A percentile compares a stretch with the other conserved stretches of the same genome.
phyloP scores from a whole-genome alignment of 2,113 vertebrate genomes.

The Rissa tridactyla region DNA sequence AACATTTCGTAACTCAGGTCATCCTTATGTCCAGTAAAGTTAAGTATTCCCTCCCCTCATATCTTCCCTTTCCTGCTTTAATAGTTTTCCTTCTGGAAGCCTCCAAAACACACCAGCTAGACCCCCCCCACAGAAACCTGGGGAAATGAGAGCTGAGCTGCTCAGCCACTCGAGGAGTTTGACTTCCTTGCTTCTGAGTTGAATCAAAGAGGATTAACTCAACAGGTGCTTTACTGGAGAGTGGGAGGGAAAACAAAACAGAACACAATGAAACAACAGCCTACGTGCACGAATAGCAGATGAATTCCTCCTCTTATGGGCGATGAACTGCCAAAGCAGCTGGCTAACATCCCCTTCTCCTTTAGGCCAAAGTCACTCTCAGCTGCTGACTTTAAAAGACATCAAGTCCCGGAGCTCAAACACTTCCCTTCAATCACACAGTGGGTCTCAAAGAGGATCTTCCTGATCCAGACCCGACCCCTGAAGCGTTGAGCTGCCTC shows the following conservation, averaged over 20 bases:
- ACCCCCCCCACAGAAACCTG: background rate
- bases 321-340: slow-evolving; percentile 16
- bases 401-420: background rate
- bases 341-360: background rate
- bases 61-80: background rate
- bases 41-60: background rate
- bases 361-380: background rate
- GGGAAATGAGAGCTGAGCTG: background rate
- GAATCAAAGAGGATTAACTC: slow-evolving; percentile 35
- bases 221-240: slow-evolving; percentile 31
- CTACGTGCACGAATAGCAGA: background rate
- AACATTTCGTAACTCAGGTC: background rate
- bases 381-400: background rate
- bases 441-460: background rate
- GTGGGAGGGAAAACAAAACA: slow-evolving; percentile 22
- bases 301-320: background rate
- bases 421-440: background rate
- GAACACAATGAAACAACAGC: slow-evolving; percentile 30
- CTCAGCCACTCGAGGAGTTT: background rate
- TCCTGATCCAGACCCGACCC: background rate
- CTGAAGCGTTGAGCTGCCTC: background rate
- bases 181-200: slow-evolving; percentile 17
- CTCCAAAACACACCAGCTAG: background rate
- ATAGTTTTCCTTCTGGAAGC: background rate
- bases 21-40: background rate